These are phyloP conservation scores for Cinara cedri DNA, from an alignment of 2,888 invertebrate species.

Conservation along the genomic window DNA sequence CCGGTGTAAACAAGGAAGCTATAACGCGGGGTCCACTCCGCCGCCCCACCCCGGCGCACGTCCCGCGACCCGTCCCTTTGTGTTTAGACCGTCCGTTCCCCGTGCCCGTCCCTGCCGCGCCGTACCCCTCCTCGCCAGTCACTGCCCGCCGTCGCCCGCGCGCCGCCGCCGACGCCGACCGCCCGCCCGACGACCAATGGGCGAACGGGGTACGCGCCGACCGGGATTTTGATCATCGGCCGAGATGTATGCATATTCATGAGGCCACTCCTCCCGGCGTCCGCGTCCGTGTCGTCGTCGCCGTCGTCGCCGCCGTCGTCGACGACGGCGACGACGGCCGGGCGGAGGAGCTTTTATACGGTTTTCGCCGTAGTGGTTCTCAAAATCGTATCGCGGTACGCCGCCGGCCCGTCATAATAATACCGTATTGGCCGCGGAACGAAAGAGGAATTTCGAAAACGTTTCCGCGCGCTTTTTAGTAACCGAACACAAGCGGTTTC, in stretches of 20 bases:
- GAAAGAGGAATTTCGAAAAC: too few species aligned
- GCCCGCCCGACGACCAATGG: constrained; percentile 51
- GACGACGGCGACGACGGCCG: too few species aligned
- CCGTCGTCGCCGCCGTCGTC: neutral
- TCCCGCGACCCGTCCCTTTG: constrained; percentile 43
- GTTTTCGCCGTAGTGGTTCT: constrained; percentile 18
- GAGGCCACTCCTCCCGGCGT: constrained; percentile 56
- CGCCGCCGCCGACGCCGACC: constrained; percentile 1
- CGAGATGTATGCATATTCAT: constrained; percentile 57
- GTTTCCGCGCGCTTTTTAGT: too few species aligned
- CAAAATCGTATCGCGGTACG: neutral
- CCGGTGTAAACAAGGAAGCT: constrained; percentile 56
- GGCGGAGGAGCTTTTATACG: too few species aligned
- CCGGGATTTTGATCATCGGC: constrained; percentile 56
- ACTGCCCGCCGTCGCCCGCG: neutral
- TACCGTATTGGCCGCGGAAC: too few species aligned
- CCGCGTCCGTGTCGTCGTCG: constrained; percentile 19
- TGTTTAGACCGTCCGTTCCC: constrained; percentile 24
- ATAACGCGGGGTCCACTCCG: constrained; percentile 14
- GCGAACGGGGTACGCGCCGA: constrained; percentile 51
- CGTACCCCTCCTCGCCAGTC: neutral
- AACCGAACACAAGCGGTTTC: too few species aligned
- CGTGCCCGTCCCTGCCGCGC: too few species aligned
- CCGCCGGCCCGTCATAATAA: too few species aligned
- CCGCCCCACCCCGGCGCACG: neutral